These are phyloP conservation scores for Actias luna DNA, from an alignment of 2,888 invertebrate species.

Conservation along the genomic window DNA sequence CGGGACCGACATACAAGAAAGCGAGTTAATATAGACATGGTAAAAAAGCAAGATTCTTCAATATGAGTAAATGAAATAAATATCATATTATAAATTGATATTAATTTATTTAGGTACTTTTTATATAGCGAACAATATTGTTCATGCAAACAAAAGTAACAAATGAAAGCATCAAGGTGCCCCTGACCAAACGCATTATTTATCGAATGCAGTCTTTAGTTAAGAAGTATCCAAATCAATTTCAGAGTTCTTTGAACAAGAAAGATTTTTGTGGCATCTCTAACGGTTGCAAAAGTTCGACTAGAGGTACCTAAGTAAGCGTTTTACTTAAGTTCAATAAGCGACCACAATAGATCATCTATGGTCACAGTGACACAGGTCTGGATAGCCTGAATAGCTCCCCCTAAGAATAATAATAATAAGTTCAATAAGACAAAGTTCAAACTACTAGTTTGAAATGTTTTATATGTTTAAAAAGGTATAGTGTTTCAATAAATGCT, in stretches of 20 bases:
- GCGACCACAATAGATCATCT: too few relatives aligned
- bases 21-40: too few relatives aligned
- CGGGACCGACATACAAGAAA: too few relatives aligned
- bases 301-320: constrained; percentile 19
- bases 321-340: constrained; percentile 20
- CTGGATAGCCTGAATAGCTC: too few relatives aligned
- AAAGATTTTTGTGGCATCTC: constrained; percentile 25
- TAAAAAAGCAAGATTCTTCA: too few relatives aligned
- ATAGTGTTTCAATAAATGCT: neutral
- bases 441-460: neutral
- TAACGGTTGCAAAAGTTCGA: constrained; percentile 25
- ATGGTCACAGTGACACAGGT: too few relatives aligned
- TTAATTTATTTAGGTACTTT: constrained; percentile 5
- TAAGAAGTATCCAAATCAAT: constrained; percentile 18
- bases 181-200: constrained; percentile 16
- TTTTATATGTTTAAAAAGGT: neutral
- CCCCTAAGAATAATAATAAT: too few relatives aligned
- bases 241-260: constrained; percentile 22
- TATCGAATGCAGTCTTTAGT: constrained; percentile 4
- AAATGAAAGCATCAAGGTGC: neutral
- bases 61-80: too few relatives aligned
- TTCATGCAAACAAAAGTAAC: neutral
- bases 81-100: neutral
- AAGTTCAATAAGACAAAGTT: too few relatives aligned
- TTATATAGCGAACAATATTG: constrained; percentile 4